These are phyloP conservation scores for Harpalus rufipes DNA, from an alignment of 2,888 invertebrate genomes.

Conservation along the genomic window DNA sequence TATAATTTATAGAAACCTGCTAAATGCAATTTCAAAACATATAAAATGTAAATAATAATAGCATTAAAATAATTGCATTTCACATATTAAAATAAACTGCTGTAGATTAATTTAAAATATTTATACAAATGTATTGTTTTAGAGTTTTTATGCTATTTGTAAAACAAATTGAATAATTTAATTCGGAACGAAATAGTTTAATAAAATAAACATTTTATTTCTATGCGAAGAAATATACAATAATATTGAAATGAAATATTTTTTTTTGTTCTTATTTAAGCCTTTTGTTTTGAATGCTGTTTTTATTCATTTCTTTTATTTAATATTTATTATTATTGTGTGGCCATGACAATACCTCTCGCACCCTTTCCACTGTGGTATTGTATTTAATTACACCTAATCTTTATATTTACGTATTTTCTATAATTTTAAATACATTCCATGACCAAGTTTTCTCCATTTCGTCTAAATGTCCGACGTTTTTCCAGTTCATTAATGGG, in stretches of 20 bases:
- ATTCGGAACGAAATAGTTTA: not conserved
- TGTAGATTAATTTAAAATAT: conserved; percentile 2
- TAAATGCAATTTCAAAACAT: conserved; percentile 17
- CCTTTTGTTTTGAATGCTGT: too few species aligned
- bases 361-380: too few species aligned
- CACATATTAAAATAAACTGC: conserved; percentile 3
- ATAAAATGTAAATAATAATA: conserved; percentile 23
- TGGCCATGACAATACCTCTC: too few species aligned
- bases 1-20: conserved; percentile 4
- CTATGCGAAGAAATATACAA: not conserved
- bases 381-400: too few species aligned
- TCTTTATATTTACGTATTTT: too few species aligned
- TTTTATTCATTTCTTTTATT: too few species aligned
- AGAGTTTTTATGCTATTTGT: conserved; percentile 9
- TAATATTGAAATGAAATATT: not conserved
- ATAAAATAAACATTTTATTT: not conserved
- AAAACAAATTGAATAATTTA: not conserved
- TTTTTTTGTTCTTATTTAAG: not conserved
- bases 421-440: too few species aligned
- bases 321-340: too few species aligned
- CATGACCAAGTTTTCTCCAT: too few species aligned
- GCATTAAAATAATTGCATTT: conserved; percentile 29
- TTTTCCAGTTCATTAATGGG: too few species aligned
- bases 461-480: too few species aligned
- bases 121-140: conserved; percentile 8